Evolutionary conservation across 2,113 vertebrate genomes (phyloP).

Genomic region (Stigmatopora nigra): DNA sequence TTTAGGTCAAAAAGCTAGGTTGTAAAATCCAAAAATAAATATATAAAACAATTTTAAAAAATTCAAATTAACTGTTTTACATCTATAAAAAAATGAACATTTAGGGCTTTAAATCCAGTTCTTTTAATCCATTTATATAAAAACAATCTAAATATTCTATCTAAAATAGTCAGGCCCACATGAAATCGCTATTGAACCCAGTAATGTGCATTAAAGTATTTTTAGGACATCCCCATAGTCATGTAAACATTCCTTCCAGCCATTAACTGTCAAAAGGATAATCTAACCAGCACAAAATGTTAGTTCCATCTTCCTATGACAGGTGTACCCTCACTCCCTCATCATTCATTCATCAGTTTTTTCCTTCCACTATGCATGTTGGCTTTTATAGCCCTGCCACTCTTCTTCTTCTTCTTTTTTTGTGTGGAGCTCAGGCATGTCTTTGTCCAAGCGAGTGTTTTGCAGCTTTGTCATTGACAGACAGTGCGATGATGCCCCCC

Average conservation of each 20-base stretch:
- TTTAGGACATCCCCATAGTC: not conserved
- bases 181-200: no score
- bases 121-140: no score
- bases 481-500: constrained; percentile 43
- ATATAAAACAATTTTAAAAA: no score
- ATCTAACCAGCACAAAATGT: not conserved
- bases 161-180: no score
- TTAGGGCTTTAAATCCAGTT: no score
- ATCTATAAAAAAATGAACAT: no score
- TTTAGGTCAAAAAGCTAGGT: no score
- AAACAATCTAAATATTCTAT: no score
- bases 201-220: not conserved
- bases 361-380: constrained; percentile 9
- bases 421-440: constrained; percentile 15
- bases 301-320: not conserved
- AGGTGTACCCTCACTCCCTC: constrained; percentile 7
- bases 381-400: constrained; percentile 2
- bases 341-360: constrained; percentile 6
- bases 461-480: constrained; percentile 38
- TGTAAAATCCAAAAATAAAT: no score
- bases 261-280: not conserved
- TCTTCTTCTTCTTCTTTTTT: constrained; percentile 17
- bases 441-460: constrained; percentile 31
- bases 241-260: not conserved
- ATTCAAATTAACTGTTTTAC: no score